Evolutionary conservation across 2,797 vertebrate species (phyloP), one percentile per base, ranked within the genome.

Genomic region (Enteromius afrohamiltoni): DNA sequence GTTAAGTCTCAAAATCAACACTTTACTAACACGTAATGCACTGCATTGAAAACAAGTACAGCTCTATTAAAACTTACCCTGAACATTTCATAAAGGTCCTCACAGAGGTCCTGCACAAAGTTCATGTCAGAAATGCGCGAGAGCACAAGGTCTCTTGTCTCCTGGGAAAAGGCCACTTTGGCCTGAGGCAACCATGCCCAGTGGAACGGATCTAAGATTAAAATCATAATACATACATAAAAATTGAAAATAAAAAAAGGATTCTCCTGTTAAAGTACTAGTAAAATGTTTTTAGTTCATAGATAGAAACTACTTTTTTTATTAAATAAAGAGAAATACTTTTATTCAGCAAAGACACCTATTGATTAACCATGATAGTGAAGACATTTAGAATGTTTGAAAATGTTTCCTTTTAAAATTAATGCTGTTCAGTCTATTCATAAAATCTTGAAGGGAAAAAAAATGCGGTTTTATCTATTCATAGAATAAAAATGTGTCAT

Each of bases 111-210:
- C 92, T 99, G 97, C 26, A 99, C 96, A 1, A 99, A 99, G 92
- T 99, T 99, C 97, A 98, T 98, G 87, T 99, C 98, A 23, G 98
- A 99, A 88, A 99, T 94, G 77, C 91, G 96, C 1, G 97, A 96
- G 83, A 99, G 94, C 85, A 99, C 94, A 85, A 97, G 92, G 31
- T 98, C 97, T 91, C 92, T 93, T 64, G 94, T 99, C 93, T 99
- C 98, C 93, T 98, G 96, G 90, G 97, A 98, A 91, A 99, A 99
- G 68, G 96, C 92, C 90, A 97, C 97, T 90, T 98, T 98, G 19
- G 98, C 97, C 93, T 99, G 97, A 85, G 97, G 93, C 85, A 99
- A 96, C 97, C 97, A 99, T 4, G 97, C 97, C 98, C 98, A 99
- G 87, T 98, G 96, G 91, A 99, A 99, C 0, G 98, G 98, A 93